Evolutionary conservation across 2,113 vertebrate species (phyloP), one percentile per base, ranked within the genome.

Genomic region (Cephalophus harveyi): DNA sequence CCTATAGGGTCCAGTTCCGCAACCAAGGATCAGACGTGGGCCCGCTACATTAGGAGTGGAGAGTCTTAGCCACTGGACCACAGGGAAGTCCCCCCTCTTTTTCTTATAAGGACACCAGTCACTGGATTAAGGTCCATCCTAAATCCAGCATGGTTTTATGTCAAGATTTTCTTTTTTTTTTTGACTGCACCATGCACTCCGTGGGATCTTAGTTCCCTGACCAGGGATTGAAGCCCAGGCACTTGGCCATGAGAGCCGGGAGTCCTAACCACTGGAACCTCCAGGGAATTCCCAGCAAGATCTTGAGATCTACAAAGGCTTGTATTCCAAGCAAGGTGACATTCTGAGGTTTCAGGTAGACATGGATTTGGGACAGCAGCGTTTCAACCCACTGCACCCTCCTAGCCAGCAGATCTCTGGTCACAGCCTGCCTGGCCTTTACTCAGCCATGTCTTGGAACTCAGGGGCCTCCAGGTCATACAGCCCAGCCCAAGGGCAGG

Each of bases 351-450:
- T 48, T 46, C 78, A 84, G 5, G 28, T 21, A 19, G 17, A 46
- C 12, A 2, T 40, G 87, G 62, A 40, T 86, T 36, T 50, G 6
- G 27, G 33, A n/a, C 28, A 9, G 71, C 87, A 2, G 5, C 27
- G 9, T 0, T 64, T 59, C 12, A n/a, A 10, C 67, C 87, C 27
- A 6, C 6, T 1, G 0, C 2, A 33, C 48, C 28, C 21, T 64
- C 52, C 89, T 1, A 10, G 60, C 28, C 7, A 13, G 10, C 25
- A 19, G 50, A 19, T 57, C 25, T 40, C 52, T 6, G 4, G 17
- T 10, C 14, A 0, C 5, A 2, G 30, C 23, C 82, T 93, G n/a
- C 50, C 85, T 46, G 57, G 30, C 46, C 50, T 30, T 85, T 64
- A 60, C 52, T 27, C 2, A 8, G 19, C 60, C 3, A 0, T 62